Percentiles rank a stretch among this genome's conserved stretches.
Conservation (phyloP, 2,113 vertebrate genomes). For the Solenodon paradoxus region DNA sequence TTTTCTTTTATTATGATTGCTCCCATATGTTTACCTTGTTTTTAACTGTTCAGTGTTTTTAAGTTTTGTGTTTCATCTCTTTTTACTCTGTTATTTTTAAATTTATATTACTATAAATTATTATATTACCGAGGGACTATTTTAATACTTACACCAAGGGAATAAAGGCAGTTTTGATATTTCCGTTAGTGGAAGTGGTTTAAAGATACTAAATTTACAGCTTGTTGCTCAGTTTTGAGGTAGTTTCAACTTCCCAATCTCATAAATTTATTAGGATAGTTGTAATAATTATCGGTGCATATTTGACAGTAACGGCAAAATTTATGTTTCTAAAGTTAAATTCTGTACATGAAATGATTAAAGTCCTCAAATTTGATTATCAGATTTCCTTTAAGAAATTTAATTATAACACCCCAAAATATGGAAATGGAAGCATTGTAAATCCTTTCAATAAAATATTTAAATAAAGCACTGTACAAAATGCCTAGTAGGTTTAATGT, state of each 20-base stretch:
- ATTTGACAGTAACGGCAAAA: constrained; percentile 9
- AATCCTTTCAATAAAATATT: background rate
- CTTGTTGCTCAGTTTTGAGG: constrained; percentile 65
- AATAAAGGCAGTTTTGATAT: constrained; percentile 42
- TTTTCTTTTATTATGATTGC: background rate
- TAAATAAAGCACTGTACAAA: constrained; percentile 39
- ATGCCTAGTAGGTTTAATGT: constrained; percentile 50
- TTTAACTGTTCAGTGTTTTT: too few species aligned
- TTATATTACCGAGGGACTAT: background rate
- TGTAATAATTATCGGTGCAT: constrained; percentile 34
- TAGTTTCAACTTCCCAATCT: constrained; percentile 34
- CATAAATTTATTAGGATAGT: background rate
- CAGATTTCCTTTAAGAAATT: constrained; percentile 20
- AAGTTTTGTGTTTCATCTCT: constrained; percentile 30
- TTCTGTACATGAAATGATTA: constrained; percentile 24
- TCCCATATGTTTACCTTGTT: background rate
- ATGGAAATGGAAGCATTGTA: background rate
- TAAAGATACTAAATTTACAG: constrained; percentile 59
- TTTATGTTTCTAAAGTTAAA: constrained; percentile 32
- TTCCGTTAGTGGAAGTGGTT: constrained; percentile 49
- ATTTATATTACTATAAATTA: background rate
- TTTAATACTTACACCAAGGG: background rate
- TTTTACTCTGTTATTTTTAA: background rate
- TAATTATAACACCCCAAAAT: background rate
- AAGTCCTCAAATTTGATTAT: constrained; percentile 29